Conservation (phyloP, 2,888 invertebrate genomes). For the Galerucella pusilla region DNA sequence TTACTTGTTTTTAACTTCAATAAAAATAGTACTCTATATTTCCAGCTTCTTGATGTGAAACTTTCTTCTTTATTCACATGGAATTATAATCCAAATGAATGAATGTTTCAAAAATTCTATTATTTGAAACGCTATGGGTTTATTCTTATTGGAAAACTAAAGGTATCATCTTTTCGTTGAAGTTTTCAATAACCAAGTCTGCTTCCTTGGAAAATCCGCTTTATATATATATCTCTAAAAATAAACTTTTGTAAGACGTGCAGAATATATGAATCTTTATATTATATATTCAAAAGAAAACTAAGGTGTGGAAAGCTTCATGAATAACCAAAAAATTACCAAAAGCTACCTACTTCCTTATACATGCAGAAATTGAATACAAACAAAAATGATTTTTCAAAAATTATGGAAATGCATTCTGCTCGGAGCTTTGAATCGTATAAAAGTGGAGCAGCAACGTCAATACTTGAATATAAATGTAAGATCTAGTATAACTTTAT, state of each 20-base stretch:
- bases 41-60: too few species aligned
- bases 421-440: neutral
- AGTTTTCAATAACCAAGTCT: neutral
- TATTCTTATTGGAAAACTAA: neutral
- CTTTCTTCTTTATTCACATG: too few species aligned
- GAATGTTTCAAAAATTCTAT: too few species aligned
- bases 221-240: neutral
- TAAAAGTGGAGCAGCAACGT: neutral
- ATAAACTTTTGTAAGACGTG: neutral
- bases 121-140: too few species aligned
- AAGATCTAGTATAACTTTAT: neutral
- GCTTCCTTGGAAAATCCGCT: neutral
- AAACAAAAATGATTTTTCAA: neutral
- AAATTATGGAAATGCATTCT: conserved; percentile 7
- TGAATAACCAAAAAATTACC: conserved; percentile 7
- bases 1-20: too few species aligned
- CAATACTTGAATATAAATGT: neutral
- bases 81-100: too few species aligned
- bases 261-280: conserved; percentile 1
- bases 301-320: neutral
- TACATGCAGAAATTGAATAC: neutral
- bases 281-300: neutral
- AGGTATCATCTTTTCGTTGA: neutral
- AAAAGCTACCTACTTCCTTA: neutral
- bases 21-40: too few species aligned